Base-by-base conservation (phyloP, 2,888 invertebrate genomes). In the Mechanitis mazaeus region DNA sequence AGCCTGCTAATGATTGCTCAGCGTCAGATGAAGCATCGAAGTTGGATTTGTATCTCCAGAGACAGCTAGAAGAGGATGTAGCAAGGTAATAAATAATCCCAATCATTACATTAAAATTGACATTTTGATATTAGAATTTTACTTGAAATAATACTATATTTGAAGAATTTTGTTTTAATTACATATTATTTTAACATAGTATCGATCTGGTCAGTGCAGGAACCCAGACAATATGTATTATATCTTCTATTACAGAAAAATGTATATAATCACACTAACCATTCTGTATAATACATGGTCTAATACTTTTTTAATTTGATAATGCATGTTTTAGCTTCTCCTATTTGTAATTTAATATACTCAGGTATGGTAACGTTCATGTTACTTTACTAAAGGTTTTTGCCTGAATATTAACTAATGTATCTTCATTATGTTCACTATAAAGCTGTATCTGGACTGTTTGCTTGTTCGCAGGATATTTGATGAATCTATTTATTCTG, bases 401-500 rank as follows among this genome's bases (percentile, higher is more conserved):
- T 50, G 9, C 28, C 28, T 50, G 31, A 28, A 50, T 50, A 31
- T 6, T 28, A 31, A 31, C 28, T 50, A 31, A 28, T 50, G 9
- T 50, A 50, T 9, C 31, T 31, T 31, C 3, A 9, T 50, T 50
- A 31, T 50, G 11, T 7, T 31, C 11, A 31, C 7, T 0, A 2
- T 31, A 50, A 31, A 50, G 11, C 31, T 50, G 31, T 50, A 50
- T 47, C 47, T 3, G 45, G 20, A 54, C 46, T 56, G 60, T 54
- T 56, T 55, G 54, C 59, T 73, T 79, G 77, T 76, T 91, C 90
- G 63, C 89, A 92, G 92, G 90, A 91, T 92, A 79, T 92, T 91
- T 84, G 90, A 90, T 75, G 91, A 92, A 77, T 91, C 91, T 71
- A 86, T 92, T 71, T 91, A 91, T 82, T 89, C 91, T 73, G 92